Percentiles rank a stretch among this genome's conserved stretches.
phyloP scores from a whole-genome alignment of 2,797 vertebrate species.

The Tarsius wallacei region DNA sequence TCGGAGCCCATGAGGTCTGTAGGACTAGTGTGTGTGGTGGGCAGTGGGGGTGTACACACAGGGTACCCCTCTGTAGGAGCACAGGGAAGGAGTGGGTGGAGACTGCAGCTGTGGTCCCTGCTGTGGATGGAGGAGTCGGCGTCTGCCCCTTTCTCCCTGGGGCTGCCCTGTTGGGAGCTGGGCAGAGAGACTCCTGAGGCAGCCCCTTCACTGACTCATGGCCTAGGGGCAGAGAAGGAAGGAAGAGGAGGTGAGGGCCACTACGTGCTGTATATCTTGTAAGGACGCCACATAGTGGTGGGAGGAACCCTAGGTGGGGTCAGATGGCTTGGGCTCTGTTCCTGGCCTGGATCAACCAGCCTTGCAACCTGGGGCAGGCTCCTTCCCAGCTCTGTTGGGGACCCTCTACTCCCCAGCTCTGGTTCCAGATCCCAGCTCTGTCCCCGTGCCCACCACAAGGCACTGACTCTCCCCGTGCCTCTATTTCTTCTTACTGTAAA shows the following conservation, averaged over 20 bases:
- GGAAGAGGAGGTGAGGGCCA: neutral
- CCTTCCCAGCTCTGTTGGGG: neutral
- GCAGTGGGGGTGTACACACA: neutral
- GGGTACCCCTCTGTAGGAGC: neutral
- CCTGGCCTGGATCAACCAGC: neutral
- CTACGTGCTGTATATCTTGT: rapidly evolving
- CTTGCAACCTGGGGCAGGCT: rapidly evolving
- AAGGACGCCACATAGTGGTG: neutral
- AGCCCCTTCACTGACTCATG: neutral
- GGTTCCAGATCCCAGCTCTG: neutral
- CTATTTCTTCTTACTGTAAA: neutral
- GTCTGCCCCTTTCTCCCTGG: neutral
- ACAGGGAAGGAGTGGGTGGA: neutral
- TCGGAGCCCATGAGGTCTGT: neutral
- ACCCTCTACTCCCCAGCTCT: neutral
- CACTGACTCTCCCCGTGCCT: neutral
- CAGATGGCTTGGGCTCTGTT: neutral
- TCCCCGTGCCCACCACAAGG: neutral
- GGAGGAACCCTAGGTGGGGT: neutral
- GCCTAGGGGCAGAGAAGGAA: neutral
- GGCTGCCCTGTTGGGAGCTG: neutral
- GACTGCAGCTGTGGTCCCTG: conserved; percentile 13
- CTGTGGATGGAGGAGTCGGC: rapidly evolving
- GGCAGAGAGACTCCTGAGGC: neutral
- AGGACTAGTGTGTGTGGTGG: neutral